Evolutionary conservation across 2,888 invertebrate genomes (phyloP).

Genomic region (Eurytoma adleriae): DNA sequence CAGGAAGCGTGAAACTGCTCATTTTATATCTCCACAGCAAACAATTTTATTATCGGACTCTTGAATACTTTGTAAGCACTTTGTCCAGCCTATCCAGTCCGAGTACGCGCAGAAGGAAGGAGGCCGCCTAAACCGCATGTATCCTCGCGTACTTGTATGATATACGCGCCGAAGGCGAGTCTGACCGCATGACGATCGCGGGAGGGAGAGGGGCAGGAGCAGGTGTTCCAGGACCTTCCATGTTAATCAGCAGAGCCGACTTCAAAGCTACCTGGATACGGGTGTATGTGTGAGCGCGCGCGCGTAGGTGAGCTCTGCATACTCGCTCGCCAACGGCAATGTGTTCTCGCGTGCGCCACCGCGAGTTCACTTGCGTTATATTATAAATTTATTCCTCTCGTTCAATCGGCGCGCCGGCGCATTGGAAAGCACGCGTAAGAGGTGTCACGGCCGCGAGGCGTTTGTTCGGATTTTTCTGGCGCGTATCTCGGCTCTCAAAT

Average conservation of each 20-base stretch:
- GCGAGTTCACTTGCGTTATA: background rate
- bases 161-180: conserved; percentile 10
- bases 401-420: background rate
- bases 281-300: background rate
- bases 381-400: background rate
- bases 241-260: conserved; percentile 68
- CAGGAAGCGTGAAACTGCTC: conserved; percentile 26
- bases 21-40: background rate
- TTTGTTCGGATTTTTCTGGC: conserved; percentile 12
- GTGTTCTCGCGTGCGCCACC: background rate
- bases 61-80: conserved; percentile 43
- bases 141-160: conserved; percentile 7
- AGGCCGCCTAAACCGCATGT: conserved; percentile 12
- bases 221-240: conserved; percentile 72
- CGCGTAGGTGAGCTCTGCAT: background rate
- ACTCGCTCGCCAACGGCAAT: conserved; percentile 8
- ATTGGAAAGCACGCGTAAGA: background rate
- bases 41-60: conserved; percentile 39
- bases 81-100: conserved; percentile 20
- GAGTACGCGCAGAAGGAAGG: conserved; percentile 14
- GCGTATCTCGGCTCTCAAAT: background rate
- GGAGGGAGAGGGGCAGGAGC: conserved; percentile 62
- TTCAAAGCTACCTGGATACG: conserved; percentile 58
- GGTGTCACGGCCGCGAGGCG: background rate
- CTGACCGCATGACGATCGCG: conserved; percentile 16